Evolutionary conservation across 1,140 invertebrate species (phyloP).

Genomic region (Spodoptera frugiperda): DNA sequence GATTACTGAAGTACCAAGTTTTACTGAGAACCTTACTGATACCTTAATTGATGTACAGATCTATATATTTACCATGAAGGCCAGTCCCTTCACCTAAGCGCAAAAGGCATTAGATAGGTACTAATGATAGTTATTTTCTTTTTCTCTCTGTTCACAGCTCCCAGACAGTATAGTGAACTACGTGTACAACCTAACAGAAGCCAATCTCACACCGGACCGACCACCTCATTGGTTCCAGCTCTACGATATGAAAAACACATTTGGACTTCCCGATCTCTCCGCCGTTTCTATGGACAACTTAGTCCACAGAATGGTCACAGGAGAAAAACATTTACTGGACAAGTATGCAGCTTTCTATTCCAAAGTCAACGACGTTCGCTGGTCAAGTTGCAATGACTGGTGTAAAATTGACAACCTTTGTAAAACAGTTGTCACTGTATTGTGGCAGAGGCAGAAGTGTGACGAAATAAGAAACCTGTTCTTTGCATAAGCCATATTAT

Average conservation of each 20-base stretch:
- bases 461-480: slow-evolving; percentile 78
- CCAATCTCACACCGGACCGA: slow-evolving; percentile 87
- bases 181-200: slow-evolving; percentile 92
- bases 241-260: slow-evolving; percentile 90
- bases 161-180: slow-evolving; percentile 91
- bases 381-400: slow-evolving; percentile 83
- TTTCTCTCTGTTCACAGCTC: slow-evolving; percentile 80
- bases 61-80: not conserved
- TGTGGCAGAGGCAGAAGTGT: slow-evolving; percentile 86
- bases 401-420: slow-evolving; percentile 88
- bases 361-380: slow-evolving; percentile 87
- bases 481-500: not conserved
- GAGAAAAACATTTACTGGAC: slow-evolving; percentile 66
- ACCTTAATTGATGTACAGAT: too few relatives aligned
- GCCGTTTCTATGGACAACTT: slow-evolving; percentile 83
- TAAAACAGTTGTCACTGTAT: slow-evolving; percentile 86
- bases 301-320: slow-evolving; percentile 84
- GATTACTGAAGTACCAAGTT: too few relatives aligned
- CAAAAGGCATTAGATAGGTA: not conserved
- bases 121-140: too few relatives aligned
- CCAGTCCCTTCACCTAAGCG: not conserved
- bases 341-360: slow-evolving; percentile 84
- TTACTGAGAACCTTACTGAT: too few relatives aligned
- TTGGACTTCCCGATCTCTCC: slow-evolving; percentile 84
- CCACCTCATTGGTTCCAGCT: slow-evolving; percentile 89